A percentile compares a stretch with the other conserved stretches of the same genome.
Evolutionary conservation across 1,140 invertebrate species (phyloP).

Genomic region (Coenobita brevimanus): DNA sequence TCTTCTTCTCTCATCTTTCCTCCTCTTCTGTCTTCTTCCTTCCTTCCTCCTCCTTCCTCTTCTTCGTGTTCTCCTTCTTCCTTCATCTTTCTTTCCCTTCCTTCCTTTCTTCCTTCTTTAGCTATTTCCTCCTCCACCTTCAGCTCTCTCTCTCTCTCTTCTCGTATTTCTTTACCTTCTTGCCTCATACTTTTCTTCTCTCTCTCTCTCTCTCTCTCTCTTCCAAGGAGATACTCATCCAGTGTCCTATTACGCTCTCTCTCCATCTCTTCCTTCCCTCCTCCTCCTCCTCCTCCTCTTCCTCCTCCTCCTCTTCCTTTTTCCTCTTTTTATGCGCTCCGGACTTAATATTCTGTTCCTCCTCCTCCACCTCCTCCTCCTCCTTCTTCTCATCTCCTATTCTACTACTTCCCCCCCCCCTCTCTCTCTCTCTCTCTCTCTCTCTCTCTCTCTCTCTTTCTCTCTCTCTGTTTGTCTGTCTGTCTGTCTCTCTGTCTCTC

Average conservation of each 20-base stretch:
- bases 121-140: no score
- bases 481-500: neutral
- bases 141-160: no score
- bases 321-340: neutral
- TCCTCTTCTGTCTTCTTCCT: no score
- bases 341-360: neutral
- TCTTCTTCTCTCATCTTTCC: no score
- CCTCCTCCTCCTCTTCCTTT: neutral
- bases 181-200: no score
- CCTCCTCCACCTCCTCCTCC: conserved; percentile 9
- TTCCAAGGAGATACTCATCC: neutral
- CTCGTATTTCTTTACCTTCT: no score
- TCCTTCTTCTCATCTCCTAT: neutral
- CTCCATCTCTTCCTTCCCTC: conserved; percentile 1
- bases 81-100: no score
- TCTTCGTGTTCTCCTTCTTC: no score
- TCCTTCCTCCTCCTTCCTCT: no score
- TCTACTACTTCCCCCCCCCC: neutral
- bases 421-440: conserved; percentile 2
- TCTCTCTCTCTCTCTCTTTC: neutral
- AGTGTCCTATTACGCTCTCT: neutral
- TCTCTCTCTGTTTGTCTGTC: neutral
- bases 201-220: conserved; percentile 14
- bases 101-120: no score
- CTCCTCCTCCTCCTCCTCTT: neutral